Percentiles rank a stretch among this genome's conserved stretches.
Conservation (phyloP, 2,888 invertebrate genomes). For the Psylliodes chrysocephalus region DNA sequence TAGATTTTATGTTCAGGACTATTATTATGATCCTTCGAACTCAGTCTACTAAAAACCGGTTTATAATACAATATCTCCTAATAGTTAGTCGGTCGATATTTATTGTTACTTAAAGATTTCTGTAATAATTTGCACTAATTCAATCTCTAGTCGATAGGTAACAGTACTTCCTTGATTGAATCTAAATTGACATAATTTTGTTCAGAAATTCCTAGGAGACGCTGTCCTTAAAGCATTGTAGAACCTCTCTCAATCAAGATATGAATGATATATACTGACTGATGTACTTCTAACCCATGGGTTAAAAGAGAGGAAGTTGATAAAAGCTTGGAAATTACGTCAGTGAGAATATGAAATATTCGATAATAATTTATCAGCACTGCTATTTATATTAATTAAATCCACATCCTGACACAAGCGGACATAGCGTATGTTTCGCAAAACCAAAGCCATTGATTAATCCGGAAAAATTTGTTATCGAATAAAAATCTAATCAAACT, state of each 20-base stretch:
- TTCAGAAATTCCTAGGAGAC: too few species aligned
- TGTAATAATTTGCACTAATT: too few species aligned
- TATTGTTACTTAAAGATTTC: too few species aligned
- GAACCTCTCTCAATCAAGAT: not conserved
- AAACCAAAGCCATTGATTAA: not conserved
- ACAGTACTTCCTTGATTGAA: too few species aligned
- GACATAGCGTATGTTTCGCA: not conserved
- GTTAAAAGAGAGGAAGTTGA: conserved; percentile 3
- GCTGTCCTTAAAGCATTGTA: not conserved
- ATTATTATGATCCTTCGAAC: too few species aligned
- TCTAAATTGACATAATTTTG: too few species aligned
- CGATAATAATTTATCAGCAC: conserved; percentile 2
- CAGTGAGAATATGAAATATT: conserved; percentile 8
- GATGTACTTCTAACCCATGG: not conserved
- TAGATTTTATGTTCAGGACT: too few species aligned
- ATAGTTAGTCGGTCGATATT: too few species aligned
- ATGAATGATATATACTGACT: not conserved
- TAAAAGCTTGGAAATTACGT: not conserved
- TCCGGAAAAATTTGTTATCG: not conserved
- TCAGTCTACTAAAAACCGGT: too few species aligned
- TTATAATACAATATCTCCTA: too few species aligned
- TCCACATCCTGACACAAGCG: not conserved
- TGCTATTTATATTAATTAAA: not conserved
- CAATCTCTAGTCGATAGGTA: too few species aligned
- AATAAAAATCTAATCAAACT: not conserved